Conservation (phyloP, 2,888 invertebrate genomes). For the Nycteola revayana region DNA sequence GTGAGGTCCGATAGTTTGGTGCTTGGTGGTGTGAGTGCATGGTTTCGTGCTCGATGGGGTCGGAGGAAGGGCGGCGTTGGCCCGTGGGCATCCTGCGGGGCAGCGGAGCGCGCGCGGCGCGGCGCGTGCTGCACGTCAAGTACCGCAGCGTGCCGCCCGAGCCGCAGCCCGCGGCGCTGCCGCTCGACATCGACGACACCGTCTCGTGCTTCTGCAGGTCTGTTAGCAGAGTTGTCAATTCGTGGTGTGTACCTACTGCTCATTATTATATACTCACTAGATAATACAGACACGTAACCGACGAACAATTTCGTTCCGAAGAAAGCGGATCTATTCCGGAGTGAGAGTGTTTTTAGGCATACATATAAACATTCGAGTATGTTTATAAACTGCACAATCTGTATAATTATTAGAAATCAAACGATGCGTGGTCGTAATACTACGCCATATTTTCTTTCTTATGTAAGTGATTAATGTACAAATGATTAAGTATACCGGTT, state of each 20-base stretch:
- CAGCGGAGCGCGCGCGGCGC: constrained; percentile 61
- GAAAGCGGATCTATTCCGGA: too few relatives aligned
- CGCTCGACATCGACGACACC: constrained; percentile 85
- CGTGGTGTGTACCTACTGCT: constrained; percentile 1
- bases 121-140: constrained; percentile 64
- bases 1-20: constrained; percentile 8
- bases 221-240: constrained; percentile 31
- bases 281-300: neutral
- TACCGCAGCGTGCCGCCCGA: constrained; percentile 61
- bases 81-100: constrained; percentile 62
- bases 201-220: constrained; percentile 93
- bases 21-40: constrained; percentile 33
- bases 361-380: neutral
- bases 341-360: neutral
- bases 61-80: constrained; percentile 53
- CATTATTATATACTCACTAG: neutral
- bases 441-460: constrained; percentile 29
- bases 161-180: constrained; percentile 47
- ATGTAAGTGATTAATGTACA: constrained; percentile 32
- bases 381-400: constrained; percentile 1
- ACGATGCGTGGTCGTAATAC: constrained; percentile 8
- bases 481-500: constrained; percentile 33
- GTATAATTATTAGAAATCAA: constrained; percentile 2
- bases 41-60: constrained; percentile 41
- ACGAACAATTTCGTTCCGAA: too few relatives aligned